Evolutionary conservation across 2,113 vertebrate species (phyloP), one percentile per base, ranked within the genome.

Genomic region (Macaca mulatta): DNA sequence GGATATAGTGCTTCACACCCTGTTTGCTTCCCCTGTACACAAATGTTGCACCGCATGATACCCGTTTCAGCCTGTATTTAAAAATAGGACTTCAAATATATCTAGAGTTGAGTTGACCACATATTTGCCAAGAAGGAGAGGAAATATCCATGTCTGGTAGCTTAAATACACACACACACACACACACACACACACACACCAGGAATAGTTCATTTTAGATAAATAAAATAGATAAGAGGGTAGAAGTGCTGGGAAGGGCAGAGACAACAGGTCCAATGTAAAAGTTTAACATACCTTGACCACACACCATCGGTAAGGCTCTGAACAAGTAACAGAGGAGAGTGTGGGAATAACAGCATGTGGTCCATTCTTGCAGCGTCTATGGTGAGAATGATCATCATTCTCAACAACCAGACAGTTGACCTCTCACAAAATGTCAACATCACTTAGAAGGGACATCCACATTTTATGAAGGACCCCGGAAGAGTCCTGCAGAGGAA

Each of bases 231-330:
- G 6, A 4, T 90, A 64, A 79, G 8, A 8, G 8, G 40, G 6
- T 38, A 43, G 25, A 35, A 32, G 38, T 13, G 0, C 43, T 57
- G 20, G 14, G 10, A 38, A 50, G 18, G 45, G 55, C 6, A 40
- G 59, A 64, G 14, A 20, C 14, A 30, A 6, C 25, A 81, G 23
- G 14, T n/a, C 14, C 45, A 22, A 27, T 75, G 1, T 43, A 17
- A 48, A 22, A 48, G 2, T 8, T 14, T 13, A 3, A 18, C 25
- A 38, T 57, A 11, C 22, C 5, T 57, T 40, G 32, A 48, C 3
- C 11, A n/a, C 27, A 23, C 10, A 2, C 14, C 61, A 3, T 16
- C 3, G 1, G 9, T 12, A 57, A 35, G 14, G 5, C 35, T n/a
- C 91, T 48, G 40, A 25, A 52, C 17, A 30, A 72, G 27, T 10